Conservation (phyloP, 2,113 vertebrate species). For the Pogonocichla stellata region DNA sequence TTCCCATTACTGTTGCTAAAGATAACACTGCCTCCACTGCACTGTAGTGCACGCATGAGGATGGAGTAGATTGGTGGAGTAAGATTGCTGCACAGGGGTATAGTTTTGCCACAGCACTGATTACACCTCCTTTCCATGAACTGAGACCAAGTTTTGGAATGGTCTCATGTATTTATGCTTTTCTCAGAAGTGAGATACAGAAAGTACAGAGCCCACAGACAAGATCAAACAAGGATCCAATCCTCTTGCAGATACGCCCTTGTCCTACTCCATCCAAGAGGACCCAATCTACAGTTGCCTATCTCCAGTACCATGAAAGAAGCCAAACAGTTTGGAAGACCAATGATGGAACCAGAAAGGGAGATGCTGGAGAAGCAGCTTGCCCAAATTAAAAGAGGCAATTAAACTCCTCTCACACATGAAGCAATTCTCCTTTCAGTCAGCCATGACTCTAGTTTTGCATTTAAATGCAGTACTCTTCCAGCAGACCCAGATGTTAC, state of each 20-base stretch:
- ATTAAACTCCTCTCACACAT: not conserved
- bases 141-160: not conserved
- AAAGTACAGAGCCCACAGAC: not conserved
- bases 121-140: not conserved
- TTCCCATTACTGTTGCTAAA: not conserved
- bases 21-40: not conserved
- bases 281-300: not conserved
- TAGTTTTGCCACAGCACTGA: not conserved
- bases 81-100: not conserved
- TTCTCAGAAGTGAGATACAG: not conserved
- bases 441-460: not conserved
- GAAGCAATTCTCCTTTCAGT: not conserved
- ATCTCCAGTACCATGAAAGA: not conserved
- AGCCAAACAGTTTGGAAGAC: not conserved
- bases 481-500: not conserved
- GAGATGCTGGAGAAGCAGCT: not conserved
- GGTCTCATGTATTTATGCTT: not conserved
- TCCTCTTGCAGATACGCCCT: not conserved
- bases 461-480: not conserved
- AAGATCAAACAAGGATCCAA: not conserved
- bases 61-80: not conserved
- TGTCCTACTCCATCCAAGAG: not conserved
- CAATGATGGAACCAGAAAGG: not conserved
- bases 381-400: not conserved
- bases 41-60: accelerated